These are phyloP conservation scores for Rhinopomastus cyanomelas DNA, from an alignment of 2,113 vertebrate genomes.

Conservation along the genomic window DNA sequence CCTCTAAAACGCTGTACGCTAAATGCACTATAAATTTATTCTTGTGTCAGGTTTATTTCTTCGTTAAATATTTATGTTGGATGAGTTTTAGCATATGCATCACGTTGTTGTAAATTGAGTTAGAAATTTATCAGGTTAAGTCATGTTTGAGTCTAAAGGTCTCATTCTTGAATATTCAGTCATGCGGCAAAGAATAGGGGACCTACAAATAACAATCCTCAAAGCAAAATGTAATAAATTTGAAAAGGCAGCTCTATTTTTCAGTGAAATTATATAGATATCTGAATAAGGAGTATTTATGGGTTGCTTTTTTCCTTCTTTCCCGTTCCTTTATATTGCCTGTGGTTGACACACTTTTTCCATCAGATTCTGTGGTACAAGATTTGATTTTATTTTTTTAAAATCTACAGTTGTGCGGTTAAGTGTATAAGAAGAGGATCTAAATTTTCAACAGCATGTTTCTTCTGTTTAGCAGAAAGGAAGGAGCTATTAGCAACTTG, in stretches of 20 bases:
- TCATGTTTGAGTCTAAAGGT: slow-evolving; percentile 46
- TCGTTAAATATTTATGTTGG: slow-evolving; percentile 69
- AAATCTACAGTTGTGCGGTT: neutral
- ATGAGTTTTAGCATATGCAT: slow-evolving; percentile 56
- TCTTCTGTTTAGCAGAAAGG: neutral
- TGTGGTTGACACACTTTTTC: neutral
- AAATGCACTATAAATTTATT: slow-evolving; percentile 63
- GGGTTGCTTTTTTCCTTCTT: neutral
- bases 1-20: slow-evolving; percentile 6
- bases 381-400: neutral
- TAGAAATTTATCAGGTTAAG: slow-evolving; percentile 59
- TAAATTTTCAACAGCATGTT: neutral
- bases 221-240: neutral
- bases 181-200: neutral
- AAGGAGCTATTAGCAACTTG: neutral
- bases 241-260: neutral
- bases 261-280: neutral
- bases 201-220: slow-evolving; percentile 1
- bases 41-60: slow-evolving; percentile 68
- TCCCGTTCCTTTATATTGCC: neutral
- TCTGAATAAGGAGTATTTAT: neutral
- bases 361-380: neutral
- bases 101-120: slow-evolving; percentile 59
- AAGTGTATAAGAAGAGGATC: neutral
- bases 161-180: slow-evolving; percentile 19